Evolutionary conservation across 1,140 invertebrate genomes (phyloP).

Genomic region (Nasonia vitripennis): DNA sequence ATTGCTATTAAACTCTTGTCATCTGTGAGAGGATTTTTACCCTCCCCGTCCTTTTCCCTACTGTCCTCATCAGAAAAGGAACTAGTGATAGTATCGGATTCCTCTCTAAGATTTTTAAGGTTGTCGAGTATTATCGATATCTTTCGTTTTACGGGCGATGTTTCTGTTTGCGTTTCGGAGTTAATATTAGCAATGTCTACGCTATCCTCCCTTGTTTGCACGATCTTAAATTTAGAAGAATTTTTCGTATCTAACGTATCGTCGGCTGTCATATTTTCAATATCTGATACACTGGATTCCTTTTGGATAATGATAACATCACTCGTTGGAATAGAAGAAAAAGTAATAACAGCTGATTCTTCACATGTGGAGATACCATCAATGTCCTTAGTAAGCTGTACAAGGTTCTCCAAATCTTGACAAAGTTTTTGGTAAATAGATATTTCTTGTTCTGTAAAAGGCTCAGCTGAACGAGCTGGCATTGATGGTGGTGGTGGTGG

Average conservation of each 20-base stretch:
- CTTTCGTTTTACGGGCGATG: conserved; percentile 36
- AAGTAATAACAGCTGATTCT: not conserved
- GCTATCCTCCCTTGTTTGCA: not conserved
- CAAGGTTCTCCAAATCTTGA: conserved; percentile 59
- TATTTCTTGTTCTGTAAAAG: conserved; percentile 57
- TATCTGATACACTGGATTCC: not conserved
- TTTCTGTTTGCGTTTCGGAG: not conserved
- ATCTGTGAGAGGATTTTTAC: not conserved
- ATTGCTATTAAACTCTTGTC: conserved; percentile 29
- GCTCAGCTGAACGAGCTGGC: not conserved
- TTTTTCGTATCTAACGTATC: not conserved
- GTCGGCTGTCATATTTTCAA: not conserved
- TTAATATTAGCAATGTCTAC: not conserved
- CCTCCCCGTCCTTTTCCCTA: not conserved
- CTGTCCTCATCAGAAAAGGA: conserved; percentile 11
- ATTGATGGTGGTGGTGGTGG: not conserved
- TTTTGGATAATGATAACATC: too few species aligned
- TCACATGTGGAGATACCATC: not conserved
- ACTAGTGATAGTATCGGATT: conserved; percentile 13
- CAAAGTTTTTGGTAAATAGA: conserved; percentile 59
- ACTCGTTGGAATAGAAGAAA: not conserved
- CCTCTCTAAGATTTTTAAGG: conserved; percentile 34
- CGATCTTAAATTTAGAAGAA: not conserved
- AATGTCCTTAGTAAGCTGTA: conserved; percentile 51
- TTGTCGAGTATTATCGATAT: conserved; percentile 40